Percentiles rank a stretch among this genome's conserved stretches.
Evolutionary conservation across 2,113 vertebrate genomes (phyloP).

Genomic region (Malaclemys terrapin): DNA sequence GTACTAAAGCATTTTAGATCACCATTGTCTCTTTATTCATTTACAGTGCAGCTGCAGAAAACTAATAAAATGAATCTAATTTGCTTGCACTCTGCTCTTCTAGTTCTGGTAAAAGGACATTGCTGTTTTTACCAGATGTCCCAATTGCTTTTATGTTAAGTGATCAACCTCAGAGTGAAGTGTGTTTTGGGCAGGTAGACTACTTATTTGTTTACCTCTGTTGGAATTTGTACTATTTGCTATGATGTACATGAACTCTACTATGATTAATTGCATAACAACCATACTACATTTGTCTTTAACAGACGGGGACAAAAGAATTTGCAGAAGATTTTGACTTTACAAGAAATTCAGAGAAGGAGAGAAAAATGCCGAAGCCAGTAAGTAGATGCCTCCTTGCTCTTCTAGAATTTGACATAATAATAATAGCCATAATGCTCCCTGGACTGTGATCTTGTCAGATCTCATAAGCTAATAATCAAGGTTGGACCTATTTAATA

Average conservation of each 20-base stretch:
- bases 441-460: background rate
- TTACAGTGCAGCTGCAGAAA: background rate
- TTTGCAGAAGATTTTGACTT: slow-evolving; percentile 35
- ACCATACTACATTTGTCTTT: slow-evolving; percentile 32
- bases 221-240: slow-evolving; percentile 14
- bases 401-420: background rate
- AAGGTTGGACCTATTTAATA: background rate
- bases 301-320: slow-evolving; percentile 20
- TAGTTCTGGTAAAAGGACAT: background rate
- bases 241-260: background rate
- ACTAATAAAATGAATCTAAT: background rate
- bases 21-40: background rate
- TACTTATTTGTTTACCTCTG: background rate
- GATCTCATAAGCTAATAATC: background rate
- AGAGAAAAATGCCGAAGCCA: slow-evolving; percentile 76
- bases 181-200: background rate
- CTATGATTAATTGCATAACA: slow-evolving; percentile 17
- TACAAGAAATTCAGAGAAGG: slow-evolving; percentile 16
- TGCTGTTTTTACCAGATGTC: background rate
- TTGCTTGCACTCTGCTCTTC: background rate
- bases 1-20: background rate
- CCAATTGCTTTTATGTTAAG: background rate
- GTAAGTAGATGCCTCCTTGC: slow-evolving; percentile 57
- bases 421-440: background rate
- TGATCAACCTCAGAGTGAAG: background rate